These are phyloP conservation scores for Paramuricea clavata DNA, from an alignment of 92 coral and sea anemone genomes.

Conservation along the genomic window DNA sequence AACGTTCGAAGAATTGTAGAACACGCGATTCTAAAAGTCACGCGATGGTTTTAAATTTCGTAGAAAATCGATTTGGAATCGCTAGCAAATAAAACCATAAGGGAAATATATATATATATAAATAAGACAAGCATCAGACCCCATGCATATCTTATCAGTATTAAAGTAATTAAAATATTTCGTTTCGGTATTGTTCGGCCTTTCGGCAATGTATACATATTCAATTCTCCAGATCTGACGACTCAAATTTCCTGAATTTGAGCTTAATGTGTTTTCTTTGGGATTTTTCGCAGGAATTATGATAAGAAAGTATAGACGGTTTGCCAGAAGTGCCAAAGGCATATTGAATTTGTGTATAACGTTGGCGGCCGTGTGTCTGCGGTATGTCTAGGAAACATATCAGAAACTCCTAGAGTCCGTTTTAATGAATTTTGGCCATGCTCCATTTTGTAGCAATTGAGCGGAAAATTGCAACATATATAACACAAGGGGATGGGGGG, in stretches of 20 bases:
- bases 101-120: too few species aligned
- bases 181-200: slow-evolving; percentile 8
- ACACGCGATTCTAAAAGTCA: slow-evolving; percentile 6
- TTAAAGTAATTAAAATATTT: slow-evolving; percentile 19
- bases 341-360: background rate
- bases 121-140: background rate
- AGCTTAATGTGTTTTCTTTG: background rate
- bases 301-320: background rate
- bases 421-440: slow-evolving; percentile 7
- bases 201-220: background rate
- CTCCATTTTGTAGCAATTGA: background rate
- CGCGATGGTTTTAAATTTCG: background rate
- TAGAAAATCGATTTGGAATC: background rate
- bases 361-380: slow-evolving; percentile 33
- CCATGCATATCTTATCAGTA: background rate
- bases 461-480: background rate
- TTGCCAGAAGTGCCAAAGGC: background rate
- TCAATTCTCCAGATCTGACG: background rate
- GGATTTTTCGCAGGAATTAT: background rate
- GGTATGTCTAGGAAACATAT: background rate
- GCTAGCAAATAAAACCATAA: background rate
- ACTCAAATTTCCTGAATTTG: slow-evolving; percentile 9
- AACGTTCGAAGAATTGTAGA: background rate
- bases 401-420: background rate
- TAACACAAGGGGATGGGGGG: background rate